phyloP scores from a whole-genome alignment of 2,113 vertebrate genomes.

The Oxyura jamaicensis region DNA sequence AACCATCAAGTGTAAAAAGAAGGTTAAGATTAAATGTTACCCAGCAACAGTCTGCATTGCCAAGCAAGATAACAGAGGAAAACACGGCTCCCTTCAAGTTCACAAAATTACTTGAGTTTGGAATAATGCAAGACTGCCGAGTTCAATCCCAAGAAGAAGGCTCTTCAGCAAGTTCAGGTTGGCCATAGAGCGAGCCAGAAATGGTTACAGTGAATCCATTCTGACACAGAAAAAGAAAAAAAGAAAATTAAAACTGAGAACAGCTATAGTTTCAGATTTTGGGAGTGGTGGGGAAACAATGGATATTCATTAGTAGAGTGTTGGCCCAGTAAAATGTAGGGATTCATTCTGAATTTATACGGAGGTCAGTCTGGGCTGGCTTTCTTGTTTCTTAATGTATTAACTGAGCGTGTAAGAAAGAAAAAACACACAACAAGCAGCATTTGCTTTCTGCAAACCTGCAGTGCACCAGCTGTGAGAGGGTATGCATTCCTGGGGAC shows the following conservation, averaged over 20 bases:
- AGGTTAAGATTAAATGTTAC: background rate
- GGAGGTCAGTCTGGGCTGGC: background rate
- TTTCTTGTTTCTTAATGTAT: background rate
- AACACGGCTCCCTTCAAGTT: background rate
- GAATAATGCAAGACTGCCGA: background rate
- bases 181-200: background rate
- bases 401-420: background rate
- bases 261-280: background rate
- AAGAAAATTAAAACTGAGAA: background rate
- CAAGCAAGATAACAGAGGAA: background rate
- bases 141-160: background rate
- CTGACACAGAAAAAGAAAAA: background rate
- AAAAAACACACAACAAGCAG: background rate
- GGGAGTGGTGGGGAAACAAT: background rate
- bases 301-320: background rate
- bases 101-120: background rate
- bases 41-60: background rate
- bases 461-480: background rate
- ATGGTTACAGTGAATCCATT: background rate
- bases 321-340: background rate
- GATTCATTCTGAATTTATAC: background rate
- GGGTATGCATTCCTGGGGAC: background rate
- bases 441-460: background rate
- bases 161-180: background rate
- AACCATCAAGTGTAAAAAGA: background rate